These are phyloP conservation scores for Chrysodeixis includens DNA, from an alignment of 2,888 invertebrate species.

Conservation along the genomic window DNA sequence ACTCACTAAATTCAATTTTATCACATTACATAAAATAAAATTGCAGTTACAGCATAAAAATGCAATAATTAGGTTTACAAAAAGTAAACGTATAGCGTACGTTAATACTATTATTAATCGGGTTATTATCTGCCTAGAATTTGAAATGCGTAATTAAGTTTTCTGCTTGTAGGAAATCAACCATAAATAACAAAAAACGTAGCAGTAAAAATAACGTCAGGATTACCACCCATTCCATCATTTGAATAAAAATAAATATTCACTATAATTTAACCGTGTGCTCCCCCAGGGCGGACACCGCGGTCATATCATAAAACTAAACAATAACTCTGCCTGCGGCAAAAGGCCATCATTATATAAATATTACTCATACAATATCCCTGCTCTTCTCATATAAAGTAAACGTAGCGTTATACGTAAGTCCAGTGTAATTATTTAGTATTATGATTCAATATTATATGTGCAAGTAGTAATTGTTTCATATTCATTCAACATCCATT, in stretches of 20 bases:
- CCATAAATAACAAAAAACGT: slow-evolving; percentile 48
- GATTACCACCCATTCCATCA: slow-evolving; percentile 62
- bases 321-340: slow-evolving; percentile 53
- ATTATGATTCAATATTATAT: slow-evolving; percentile 53
- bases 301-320: slow-evolving; percentile 59
- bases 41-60: slow-evolving; percentile 55
- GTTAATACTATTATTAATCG: slow-evolving; percentile 59
- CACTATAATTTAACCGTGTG: slow-evolving; percentile 70
- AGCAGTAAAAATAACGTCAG: slow-evolving; percentile 62
- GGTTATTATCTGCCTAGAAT: slow-evolving; percentile 48
- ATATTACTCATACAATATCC: slow-evolving; percentile 26
- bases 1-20: slow-evolving; percentile 59
- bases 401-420: slow-evolving; percentile 21
- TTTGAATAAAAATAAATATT: slow-evolving; percentile 75
- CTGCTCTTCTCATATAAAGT: slow-evolving; percentile 18
- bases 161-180: slow-evolving; percentile 43
- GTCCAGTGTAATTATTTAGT: slow-evolving; percentile 65
- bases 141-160: slow-evolving; percentile 54
- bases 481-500: slow-evolving; percentile 86
- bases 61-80: slow-evolving; percentile 56
- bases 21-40: slow-evolving; percentile 62
- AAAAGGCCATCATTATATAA: slow-evolving; percentile 25
- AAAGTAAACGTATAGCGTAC: slow-evolving; percentile 56
- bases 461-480: slow-evolving; percentile 46
- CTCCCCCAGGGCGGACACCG: slow-evolving; percentile 55